Evolutionary conservation across 30 jellyfish, hydroid and myxozoan species (phyloP).

Genomic region (Pseudorhiza aurosa): DNA sequence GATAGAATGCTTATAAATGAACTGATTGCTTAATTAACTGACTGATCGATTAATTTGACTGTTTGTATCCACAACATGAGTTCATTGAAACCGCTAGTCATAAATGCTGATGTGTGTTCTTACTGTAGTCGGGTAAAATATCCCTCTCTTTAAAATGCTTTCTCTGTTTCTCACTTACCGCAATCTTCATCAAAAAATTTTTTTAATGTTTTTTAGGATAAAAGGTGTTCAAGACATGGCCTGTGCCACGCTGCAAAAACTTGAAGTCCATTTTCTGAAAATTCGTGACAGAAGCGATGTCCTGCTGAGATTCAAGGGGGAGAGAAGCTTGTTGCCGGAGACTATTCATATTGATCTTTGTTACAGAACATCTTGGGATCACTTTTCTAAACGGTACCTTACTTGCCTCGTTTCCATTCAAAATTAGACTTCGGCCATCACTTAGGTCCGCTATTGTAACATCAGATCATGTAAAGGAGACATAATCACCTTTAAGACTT

Average conservation of each 20-base stretch:
- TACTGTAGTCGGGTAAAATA: background rate
- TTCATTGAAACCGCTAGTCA: too few relatives aligned
- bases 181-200: background rate
- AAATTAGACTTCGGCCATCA: too few relatives aligned
- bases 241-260: background rate
- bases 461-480: too few relatives aligned
- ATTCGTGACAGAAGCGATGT: background rate
- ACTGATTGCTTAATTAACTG: too few relatives aligned
- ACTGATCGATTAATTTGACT: too few relatives aligned
- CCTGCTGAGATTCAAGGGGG: background rate
- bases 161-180: background rate
- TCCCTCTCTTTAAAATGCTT: background rate
- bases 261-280: background rate
- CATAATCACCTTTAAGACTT: too few relatives aligned
- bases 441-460: too few relatives aligned
- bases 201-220: background rate
- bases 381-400: background rate
- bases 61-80: too few relatives aligned
- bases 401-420: background rate
- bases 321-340: background rate
- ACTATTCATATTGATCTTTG: background rate
- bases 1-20: too few relatives aligned
- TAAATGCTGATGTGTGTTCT: too few relatives aligned
- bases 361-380: background rate
- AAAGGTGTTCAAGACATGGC: background rate